Evolutionary conservation across 2,888 invertebrate genomes (phyloP).

Genomic region (Rotaria socialis): DNA sequence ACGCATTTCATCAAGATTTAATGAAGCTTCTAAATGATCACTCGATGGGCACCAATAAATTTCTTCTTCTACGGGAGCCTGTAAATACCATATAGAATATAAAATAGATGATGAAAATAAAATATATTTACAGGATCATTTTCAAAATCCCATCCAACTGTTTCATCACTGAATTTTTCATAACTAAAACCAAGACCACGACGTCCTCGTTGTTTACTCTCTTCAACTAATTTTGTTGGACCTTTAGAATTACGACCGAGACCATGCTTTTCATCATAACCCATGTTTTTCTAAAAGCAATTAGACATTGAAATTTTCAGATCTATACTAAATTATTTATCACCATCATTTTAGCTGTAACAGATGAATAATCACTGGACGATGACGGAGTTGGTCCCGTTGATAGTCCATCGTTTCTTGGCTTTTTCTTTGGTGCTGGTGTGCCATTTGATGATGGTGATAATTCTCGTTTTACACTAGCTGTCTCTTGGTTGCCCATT

Average conservation of each 20-base stretch:
- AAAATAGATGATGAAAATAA: not conserved
- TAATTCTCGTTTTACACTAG: not conserved
- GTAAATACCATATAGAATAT: not conserved
- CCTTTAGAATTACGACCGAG: slow-evolving; percentile 41
- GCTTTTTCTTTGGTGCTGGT: not conserved
- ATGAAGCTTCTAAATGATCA: slow-evolving; percentile 35
- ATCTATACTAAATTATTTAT: not conserved
- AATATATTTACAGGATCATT: slow-evolving; percentile 32
- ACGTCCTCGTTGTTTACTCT: slow-evolving; percentile 41
- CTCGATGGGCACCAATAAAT: slow-evolving; percentile 6
- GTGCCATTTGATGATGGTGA: not conserved
- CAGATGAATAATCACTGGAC: not conserved
- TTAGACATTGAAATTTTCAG: not conserved
- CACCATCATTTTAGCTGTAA: not conserved
- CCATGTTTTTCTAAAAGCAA: slow-evolving; percentile 40
- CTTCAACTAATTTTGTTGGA: slow-evolving; percentile 40
- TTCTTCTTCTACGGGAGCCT: slow-evolving; percentile 30
- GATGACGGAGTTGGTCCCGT: not conserved
- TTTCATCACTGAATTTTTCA: slow-evolving; percentile 26
- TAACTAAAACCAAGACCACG: slow-evolving; percentile 38
- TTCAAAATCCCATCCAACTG: slow-evolving; percentile 38
- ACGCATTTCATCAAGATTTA: slow-evolving; percentile 34
- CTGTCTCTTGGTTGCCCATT: not conserved
- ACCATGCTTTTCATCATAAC: slow-evolving; percentile 38
- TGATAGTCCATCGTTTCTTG: not conserved